A percentile compares a stretch with the other conserved stretches of the same genome.
Evolutionary conservation across 1,140 invertebrate species (phyloP).

Genomic region (Pseudomyrmex cubaensis): DNA sequence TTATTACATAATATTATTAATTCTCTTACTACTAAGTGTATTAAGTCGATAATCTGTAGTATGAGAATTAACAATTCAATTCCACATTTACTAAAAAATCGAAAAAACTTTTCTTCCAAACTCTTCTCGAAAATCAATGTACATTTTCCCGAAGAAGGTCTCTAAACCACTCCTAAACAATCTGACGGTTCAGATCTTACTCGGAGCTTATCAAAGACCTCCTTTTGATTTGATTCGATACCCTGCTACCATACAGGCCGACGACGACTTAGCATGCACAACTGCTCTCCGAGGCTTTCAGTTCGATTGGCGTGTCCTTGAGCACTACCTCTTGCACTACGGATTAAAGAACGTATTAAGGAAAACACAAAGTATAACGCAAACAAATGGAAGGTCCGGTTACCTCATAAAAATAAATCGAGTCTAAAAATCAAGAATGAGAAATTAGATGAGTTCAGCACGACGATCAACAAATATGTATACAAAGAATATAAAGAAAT

Average conservation of each 20-base stretch:
- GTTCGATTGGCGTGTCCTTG: conserved; percentile 97
- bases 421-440: conserved; percentile 42
- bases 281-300: conserved; percentile 94
- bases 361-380: conserved; percentile 87
- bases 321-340: conserved; percentile 99
- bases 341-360: conserved; percentile 87
- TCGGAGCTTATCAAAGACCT: conserved; percentile 24
- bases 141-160: background rate
- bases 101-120: conserved; percentile 17
- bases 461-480: conserved; percentile 32
- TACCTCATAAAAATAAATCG: conserved; percentile 43
- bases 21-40: background rate
- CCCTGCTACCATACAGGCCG: conserved; percentile 76
- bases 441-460: conserved; percentile 1
- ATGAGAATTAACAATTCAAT: background rate
- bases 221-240: conserved; percentile 54
- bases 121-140: conserved; percentile 10
- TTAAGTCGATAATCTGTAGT: background rate
- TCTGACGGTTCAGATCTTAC: background rate
- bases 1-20: background rate
- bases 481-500: background rate
- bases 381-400: conserved; percentile 74
- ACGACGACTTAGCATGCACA: conserved; percentile 93
- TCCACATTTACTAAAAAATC: background rate
- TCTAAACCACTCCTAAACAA: conserved; percentile 11